Evolutionary conservation across 2,113 vertebrate genomes (phyloP).

Genomic region (Bambusicola thoracicus): DNA sequence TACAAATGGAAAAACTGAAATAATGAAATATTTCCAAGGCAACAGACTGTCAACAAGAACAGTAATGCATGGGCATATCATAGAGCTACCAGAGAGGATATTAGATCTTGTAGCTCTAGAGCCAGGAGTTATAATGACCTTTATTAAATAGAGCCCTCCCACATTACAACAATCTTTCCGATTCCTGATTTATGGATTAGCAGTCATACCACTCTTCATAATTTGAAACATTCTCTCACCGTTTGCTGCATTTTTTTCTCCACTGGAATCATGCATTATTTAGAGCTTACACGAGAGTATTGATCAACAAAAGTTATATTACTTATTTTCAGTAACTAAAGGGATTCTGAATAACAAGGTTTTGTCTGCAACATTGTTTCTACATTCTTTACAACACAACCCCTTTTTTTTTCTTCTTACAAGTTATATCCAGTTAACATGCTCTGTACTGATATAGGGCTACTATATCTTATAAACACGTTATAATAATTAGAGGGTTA

Average conservation of each 20-base stretch:
- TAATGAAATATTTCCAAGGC: slow-evolving; percentile 90
- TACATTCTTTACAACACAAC: not conserved
- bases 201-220: slow-evolving; percentile 54
- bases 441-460: not conserved
- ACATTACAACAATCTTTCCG: slow-evolving; percentile 70
- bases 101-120: slow-evolving; percentile 78
- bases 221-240: slow-evolving; percentile 58
- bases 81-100: slow-evolving; percentile 81
- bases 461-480: not conserved
- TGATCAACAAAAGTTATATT: slow-evolving; percentile 66
- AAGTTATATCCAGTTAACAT: not conserved
- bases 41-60: slow-evolving; percentile 86
- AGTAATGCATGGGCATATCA: slow-evolving; percentile 85
- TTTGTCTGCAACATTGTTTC: slow-evolving; percentile 31
- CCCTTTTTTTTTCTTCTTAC: slow-evolving; percentile 1
- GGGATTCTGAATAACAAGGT: slow-evolving; percentile 37
- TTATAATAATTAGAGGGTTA: slow-evolving; percentile 3
- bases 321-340: slow-evolving; percentile 47
- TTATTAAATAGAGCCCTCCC: slow-evolving; percentile 80
- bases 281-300: slow-evolving; percentile 57
- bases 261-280: slow-evolving; percentile 66
- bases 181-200: slow-evolving; percentile 78
- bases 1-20: slow-evolving; percentile 88
- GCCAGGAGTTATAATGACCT: slow-evolving; percentile 80
- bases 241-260: slow-evolving; percentile 67